A percentile compares a stretch with the other conserved stretches of the same genome.
Evolutionary conservation across 1,140 invertebrate genomes (phyloP).

Genomic region (Drosophila lowei): DNA sequence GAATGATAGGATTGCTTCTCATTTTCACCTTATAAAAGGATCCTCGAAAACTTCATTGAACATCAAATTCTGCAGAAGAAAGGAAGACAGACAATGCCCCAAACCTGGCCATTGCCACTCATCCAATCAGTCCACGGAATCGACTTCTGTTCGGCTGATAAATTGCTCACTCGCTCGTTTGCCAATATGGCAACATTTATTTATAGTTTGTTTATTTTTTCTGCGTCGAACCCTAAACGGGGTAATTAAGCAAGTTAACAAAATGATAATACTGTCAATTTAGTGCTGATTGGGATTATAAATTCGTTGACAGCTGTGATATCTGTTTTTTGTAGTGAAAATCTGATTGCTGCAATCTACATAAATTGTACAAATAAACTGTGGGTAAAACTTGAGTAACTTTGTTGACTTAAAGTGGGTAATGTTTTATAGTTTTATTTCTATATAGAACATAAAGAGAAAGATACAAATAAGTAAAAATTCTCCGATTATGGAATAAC

Average conservation of each 20-base stretch:
- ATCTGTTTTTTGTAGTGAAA: too few relatives aligned
- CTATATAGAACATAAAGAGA: too few relatives aligned
- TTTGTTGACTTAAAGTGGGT: background rate
- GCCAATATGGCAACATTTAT: conserved; percentile 44
- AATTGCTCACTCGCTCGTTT: conserved; percentile 16
- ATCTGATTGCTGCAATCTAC: too few relatives aligned
- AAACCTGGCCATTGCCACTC: conserved; percentile 28
- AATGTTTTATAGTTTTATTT: too few relatives aligned
- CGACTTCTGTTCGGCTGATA: conserved; percentile 22
- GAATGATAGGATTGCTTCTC: too few relatives aligned
- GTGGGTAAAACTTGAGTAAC: too few relatives aligned
- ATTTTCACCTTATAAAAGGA: too few relatives aligned
- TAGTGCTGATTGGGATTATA: conserved; percentile 27
- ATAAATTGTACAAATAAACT: too few relatives aligned
- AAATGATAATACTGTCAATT: conserved; percentile 45
- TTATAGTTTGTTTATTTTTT: conserved; percentile 31
- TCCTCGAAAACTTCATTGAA: background rate
- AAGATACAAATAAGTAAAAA: too few relatives aligned
- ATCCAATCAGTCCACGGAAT: background rate
- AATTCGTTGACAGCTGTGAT: conserved; percentile 16
- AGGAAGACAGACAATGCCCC: background rate
- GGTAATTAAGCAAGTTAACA: conserved; percentile 50
- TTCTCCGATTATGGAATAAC: too few relatives aligned
- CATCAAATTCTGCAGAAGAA: background rate
- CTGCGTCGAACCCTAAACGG: background rate